These are phyloP conservation scores for Cephalopholis sonnerati DNA, from an alignment of 2,113 vertebrate genomes.

Conservation along the genomic window DNA sequence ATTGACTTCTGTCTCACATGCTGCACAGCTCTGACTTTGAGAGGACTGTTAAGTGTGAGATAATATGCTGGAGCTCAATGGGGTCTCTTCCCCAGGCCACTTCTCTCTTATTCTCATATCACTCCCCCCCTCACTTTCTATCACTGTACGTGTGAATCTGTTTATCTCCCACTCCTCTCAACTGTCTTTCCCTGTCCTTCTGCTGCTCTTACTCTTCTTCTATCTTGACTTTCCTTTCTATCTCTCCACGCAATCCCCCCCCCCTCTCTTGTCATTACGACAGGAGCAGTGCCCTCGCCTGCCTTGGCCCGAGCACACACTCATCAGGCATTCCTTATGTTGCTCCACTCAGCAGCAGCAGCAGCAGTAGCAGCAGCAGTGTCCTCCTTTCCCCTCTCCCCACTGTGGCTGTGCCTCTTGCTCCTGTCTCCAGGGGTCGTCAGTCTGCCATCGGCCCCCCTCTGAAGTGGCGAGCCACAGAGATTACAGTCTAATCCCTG, in stretches of 20 bases:
- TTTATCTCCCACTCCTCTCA: constrained; percentile 36
- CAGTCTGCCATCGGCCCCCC: constrained; percentile 67
- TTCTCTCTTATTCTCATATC: constrained; percentile 20
- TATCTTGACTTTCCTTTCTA: background rate
- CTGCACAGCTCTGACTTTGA: constrained; percentile 40
- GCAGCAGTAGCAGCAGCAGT: constrained; percentile 23
- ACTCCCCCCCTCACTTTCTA: background rate
- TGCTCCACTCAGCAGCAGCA: constrained; percentile 62
- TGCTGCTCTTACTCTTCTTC: background rate
- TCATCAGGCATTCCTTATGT: constrained; percentile 74
- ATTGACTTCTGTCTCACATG: constrained; percentile 30
- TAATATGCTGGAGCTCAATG: constrained; percentile 48
- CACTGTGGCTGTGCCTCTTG: constrained; percentile 63
- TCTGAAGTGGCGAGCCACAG: constrained; percentile 73
- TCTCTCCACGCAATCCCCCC: constrained; percentile 9
- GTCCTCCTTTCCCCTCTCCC: constrained; percentile 70
- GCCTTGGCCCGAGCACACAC: constrained; percentile 42
- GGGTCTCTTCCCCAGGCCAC: constrained; percentile 32
- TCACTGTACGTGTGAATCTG: background rate
- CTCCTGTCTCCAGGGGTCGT: constrained; percentile 78
- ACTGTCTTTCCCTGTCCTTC: constrained; percentile 17
- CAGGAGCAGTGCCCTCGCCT: constrained; percentile 51
- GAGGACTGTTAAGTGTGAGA: constrained; percentile 45
- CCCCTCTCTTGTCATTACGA: constrained; percentile 28
- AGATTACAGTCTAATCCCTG: constrained; percentile 77